A percentile compares a stretch with the other conserved stretches of the same genome.
Conservation (phyloP, 2,888 invertebrate genomes). For the Andrena bicolor region DNA sequence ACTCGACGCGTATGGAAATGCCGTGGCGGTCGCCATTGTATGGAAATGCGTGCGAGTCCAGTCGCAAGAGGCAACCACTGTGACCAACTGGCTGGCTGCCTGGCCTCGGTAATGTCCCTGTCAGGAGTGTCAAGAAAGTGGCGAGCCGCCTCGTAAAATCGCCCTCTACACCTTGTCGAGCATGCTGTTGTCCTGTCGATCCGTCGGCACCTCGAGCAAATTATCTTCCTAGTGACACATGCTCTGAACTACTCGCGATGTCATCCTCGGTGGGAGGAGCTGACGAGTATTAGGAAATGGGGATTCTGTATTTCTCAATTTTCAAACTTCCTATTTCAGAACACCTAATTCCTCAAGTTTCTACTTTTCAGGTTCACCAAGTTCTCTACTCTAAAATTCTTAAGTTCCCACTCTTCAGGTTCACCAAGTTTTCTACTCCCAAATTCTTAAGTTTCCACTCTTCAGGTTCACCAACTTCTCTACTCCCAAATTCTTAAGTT, state of each 20-base stretch:
- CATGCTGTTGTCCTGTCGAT: conserved; percentile 61
- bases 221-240: conserved; percentile 43
- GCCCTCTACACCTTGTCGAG: conserved; percentile 74
- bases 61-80: conserved; percentile 80
- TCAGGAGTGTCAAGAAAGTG: conserved; percentile 77
- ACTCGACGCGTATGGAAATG: conserved; percentile 81
- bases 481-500: too few species aligned
- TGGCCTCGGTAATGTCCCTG: conserved; percentile 80
- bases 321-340: not conserved
- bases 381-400: too few species aligned
- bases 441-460: too few species aligned
- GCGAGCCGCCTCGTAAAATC: conserved; percentile 81
- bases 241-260: not conserved
- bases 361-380: too few species aligned
- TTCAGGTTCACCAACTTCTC: too few species aligned
- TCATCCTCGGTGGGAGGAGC: not conserved
- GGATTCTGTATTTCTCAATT: not conserved
- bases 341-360: not conserved
- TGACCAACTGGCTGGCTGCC: conserved; percentile 76
- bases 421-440: too few species aligned
- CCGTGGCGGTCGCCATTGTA: conserved; percentile 81
- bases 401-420: too few species aligned
- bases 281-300: too few species aligned
- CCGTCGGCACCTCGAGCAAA: conserved; percentile 36
- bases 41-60: conserved; percentile 80